Base-by-base conservation (phyloP, 1,140 invertebrate species). In the Neocloeon triangulifer region DNA sequence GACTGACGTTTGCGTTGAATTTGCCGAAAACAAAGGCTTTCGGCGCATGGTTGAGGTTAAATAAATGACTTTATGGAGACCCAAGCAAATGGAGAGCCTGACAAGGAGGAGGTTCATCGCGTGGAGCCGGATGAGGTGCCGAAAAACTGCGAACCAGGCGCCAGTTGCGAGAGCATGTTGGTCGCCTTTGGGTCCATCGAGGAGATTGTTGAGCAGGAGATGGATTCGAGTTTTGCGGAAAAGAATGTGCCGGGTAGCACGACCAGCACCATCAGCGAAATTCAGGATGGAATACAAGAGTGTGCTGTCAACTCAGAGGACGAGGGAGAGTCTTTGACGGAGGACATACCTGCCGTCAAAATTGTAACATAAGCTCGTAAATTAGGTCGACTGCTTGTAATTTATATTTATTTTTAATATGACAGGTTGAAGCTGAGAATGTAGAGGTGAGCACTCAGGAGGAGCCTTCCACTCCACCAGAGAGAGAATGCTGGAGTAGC, bases 181-280 rank as follows among this genome's bases (percentile, higher is more conserved):
- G 61, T 73, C 13, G 66, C 69, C 6, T 67, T 65, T 5, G 68
- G 72, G 43, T 66, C 62, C 15, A 71, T 66, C 40, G 69, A 75
- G 41, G 69, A 74, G 38, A n/a, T n/a, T n/a, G 66, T 71, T 40
- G 66, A 68, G 23, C 61, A 64, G 33, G 62, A 67, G 41, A 64
- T 72, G 56, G 66, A 59, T 36, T 59, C 58, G 9, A 64, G 60
- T 43, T 56, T 70, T 32, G 53, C 64, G 40, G 62, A 69, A 33
- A 47, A 49, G 46, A 44, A 54, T 36, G 44, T 52, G 42, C 39
- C 45, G 49, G 37, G 48, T 41, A 42, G 47, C 42, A 37, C 54
- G 37, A 46, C 49, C 5, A 59, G 58, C 34, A 64, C 55, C 25
- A 64, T 64, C 19, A 59, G 53, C 39, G 59, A 63, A 39, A 63